Base-by-base conservation (phyloP, 2,113 vertebrate species). In the Colaptes auratus region DNA sequence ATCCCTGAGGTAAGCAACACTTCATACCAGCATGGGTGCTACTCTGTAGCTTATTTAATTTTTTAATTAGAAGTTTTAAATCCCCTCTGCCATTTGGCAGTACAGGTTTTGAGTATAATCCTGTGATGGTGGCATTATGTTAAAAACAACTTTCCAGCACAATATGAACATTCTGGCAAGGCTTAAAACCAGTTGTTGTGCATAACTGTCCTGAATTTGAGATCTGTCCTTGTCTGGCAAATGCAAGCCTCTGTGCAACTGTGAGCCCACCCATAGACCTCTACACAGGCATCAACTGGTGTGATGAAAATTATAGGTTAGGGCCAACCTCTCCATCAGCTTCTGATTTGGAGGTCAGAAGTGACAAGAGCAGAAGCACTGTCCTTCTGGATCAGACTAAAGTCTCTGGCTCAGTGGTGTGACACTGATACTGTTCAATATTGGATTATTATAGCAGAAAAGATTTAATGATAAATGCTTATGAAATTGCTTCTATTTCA, bases 241-340 rank as follows among this genome's bases (percentile, higher is more conserved):
- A 25, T 33, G 4, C 20, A 59, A 90, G 20, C 44, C 39, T 73
- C 80, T 31, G 23, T 18, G 67, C 50, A 25, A 12, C 58, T 39
- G 12, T 0, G 0, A 50, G 56, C 60, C 5, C 5, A 0, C 72
- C 59, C 31, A 0, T 39, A n/a, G 75, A 72, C 23, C 35, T 73
- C 12, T 3, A 58, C 60, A 24, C 56, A 55, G 86, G 44, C 73
- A 58, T 82, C 82, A 56, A n/a, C 16, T 3, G 1, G 53, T 18
- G 61, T 35, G 50, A 60, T 0, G 1, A 58, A 85, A 91, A 73
- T 55, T 46, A 33, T 4, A 82, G 66, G 50, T 35, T 63, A 58
- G 70, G 88, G 25, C n/a, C 35, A 73, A 2, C 30, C 12, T 39
- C 23, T 59, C 86, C 72, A 71, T 72, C 83, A 78, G 27, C 12